These are phyloP conservation scores for Anas platyrhynchos DNA, from an alignment of 2,113 vertebrate species.

Conservation along the genomic window DNA sequence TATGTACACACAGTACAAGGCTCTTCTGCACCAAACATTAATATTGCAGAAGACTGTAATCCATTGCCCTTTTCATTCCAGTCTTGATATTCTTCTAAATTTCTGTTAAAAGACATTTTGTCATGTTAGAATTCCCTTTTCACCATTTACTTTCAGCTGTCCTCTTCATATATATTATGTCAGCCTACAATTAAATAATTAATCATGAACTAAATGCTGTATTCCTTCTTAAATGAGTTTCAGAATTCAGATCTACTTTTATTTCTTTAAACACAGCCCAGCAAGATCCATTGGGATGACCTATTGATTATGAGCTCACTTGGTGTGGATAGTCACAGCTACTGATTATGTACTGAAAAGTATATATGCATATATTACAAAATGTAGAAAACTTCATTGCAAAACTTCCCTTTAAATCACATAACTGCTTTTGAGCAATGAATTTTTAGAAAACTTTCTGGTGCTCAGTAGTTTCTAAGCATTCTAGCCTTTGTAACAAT, in stretches of 20 bases:
- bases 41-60: not conserved
- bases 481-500: not conserved
- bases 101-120: not conserved
- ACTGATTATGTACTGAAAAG: not conserved
- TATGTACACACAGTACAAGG: not conserved
- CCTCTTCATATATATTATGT: not conserved
- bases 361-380: constrained; percentile 13
- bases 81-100: not conserved
- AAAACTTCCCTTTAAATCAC: constrained; percentile 23
- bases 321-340: not conserved
- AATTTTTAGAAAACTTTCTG: constrained; percentile 29
- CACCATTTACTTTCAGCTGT: not conserved
- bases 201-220: not conserved
- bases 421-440: not conserved
- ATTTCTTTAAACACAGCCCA: not conserved
- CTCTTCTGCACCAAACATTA: not conserved
- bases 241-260: not conserved
- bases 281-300: not conserved
- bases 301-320: not conserved
- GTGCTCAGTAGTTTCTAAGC: constrained; percentile 15
- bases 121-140: not conserved
- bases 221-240: not conserved
- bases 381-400: constrained; percentile 11
- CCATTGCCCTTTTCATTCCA: not conserved
- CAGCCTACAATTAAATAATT: not conserved